Base-by-base conservation (phyloP, 2,113 vertebrate genomes). In the Aphyosemion australe region DNA sequence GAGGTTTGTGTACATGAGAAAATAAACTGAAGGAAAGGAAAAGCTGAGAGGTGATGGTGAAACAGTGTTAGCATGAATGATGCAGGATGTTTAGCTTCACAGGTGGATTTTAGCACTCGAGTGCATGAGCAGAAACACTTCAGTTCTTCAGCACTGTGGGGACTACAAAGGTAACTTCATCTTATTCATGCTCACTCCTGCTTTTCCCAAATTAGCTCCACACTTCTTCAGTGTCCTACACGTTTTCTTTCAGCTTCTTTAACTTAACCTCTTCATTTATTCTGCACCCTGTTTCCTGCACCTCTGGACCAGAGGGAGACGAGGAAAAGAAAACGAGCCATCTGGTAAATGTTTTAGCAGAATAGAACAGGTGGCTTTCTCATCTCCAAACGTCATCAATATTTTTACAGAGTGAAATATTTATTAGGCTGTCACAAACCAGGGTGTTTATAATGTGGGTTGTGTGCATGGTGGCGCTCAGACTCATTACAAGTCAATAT, bases 401-500 rank as follows among this genome's bases (percentile, higher is more conserved):
- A 76, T 67, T 83, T 89, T 76, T 68, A 77, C 65, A 46, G 66
- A 48, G 46, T 76, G 57, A 83, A 84, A 86, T 86, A 84, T 89
- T 84, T 78, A 87, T 89, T 77, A 79, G 62, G 52, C 73, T 82
- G 82, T 75, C 84, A 78, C 74, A 72, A 78, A 84, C 64, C 15
- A 12, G 61, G 66, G 61, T 64, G 57, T 47, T 79, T 47, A 39
- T 86, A 78, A 89, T 87, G 81, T 87, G 64, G 81, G 78, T 83
- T 89, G 77, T 52, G 12, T 12, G 67, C 84, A 77, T 77, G 67
- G 72, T 65, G 77, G 83, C 77, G 64, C 69, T 78, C 55, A 51
- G 69, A 67, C 77, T 85, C 82, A 84, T 86, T 83, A 79, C 76
- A 69, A 76, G 79, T 82, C 82, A 86, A 83, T 78, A 84, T 86